Percentiles rank a stretch among this genome's conserved stretches.
phyloP scores from a whole-genome alignment of 1,140 invertebrate species.

The Rhysida immarginata region DNA sequence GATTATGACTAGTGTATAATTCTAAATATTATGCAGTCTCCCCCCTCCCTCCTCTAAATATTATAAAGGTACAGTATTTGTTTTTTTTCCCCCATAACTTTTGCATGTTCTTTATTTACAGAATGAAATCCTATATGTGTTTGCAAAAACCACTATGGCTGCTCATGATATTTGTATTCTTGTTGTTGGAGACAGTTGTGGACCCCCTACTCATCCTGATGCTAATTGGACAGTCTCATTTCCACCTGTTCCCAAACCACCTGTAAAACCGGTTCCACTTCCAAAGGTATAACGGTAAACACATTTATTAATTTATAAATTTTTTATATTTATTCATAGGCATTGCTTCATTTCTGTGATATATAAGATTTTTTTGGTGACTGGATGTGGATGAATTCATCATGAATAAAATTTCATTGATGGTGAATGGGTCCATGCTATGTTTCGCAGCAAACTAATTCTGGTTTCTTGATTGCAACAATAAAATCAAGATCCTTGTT shows the following conservation, averaged over 20 bases:
- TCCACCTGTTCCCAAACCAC: conserved; percentile 70
- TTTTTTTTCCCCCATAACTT: too few relatives aligned
- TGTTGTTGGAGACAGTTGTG: conserved; percentile 76
- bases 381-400: too few relatives aligned
- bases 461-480: too few relatives aligned
- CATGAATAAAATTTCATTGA: too few relatives aligned
- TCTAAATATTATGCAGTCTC: not conserved
- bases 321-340: not conserved
- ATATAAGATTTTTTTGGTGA: too few relatives aligned
- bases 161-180: conserved; percentile 81
- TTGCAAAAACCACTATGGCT: conserved; percentile 56
- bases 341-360: too few relatives aligned
- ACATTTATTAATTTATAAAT: not conserved
- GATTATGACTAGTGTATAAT: not conserved
- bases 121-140: conserved; percentile 65
- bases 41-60: not conserved
- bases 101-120: conserved; percentile 28
- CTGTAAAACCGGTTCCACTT: conserved; percentile 34
- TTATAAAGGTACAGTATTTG: not conserved
- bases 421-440: too few relatives aligned
- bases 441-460: too few relatives aligned
- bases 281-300: conserved; percentile 49
- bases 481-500: too few relatives aligned
- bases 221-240: conserved; percentile 81
- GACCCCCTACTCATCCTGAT: conserved; percentile 49